Percentiles rank a stretch among this genome's conserved stretches.
These are phyloP conservation scores for Brachypalpus laphriformis DNA, from an alignment of 2,888 invertebrate species.

Conservation along the genomic window DNA sequence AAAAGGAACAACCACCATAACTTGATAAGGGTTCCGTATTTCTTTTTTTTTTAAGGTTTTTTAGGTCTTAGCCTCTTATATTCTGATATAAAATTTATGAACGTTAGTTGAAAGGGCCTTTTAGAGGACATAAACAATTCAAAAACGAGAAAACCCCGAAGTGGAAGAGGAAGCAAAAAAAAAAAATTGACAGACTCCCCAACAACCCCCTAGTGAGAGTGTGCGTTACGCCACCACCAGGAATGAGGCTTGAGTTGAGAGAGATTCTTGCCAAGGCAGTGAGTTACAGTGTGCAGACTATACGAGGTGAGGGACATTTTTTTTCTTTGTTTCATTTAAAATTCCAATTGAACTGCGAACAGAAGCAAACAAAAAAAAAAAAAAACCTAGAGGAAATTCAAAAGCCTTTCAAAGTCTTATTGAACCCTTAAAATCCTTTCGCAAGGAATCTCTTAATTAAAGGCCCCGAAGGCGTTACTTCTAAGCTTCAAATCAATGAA, in stretches of 20 bases:
- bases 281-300: constrained; percentile 27
- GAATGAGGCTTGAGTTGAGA: neutral
- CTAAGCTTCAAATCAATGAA: constrained; percentile 70
- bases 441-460: constrained; percentile 63
- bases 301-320: neutral
- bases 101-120: constrained; percentile 60
- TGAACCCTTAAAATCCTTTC: constrained; percentile 56
- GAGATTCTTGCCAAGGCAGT: constrained; percentile 9
- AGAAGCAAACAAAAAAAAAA: neutral
- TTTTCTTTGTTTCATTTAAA: constrained; percentile 49
- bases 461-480: constrained; percentile 58
- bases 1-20: constrained; percentile 39
- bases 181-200: constrained; percentile 29
- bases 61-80: constrained; percentile 31
- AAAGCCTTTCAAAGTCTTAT: constrained; percentile 63
- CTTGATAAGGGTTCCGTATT: constrained; percentile 52
- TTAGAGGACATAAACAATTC: constrained; percentile 66
- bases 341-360: constrained; percentile 59
- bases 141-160: neutral
- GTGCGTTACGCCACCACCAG: constrained; percentile 8
- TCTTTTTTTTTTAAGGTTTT: constrained; percentile 9
- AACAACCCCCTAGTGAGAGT: neutral
- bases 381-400: constrained; percentile 9
- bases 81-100: constrained; percentile 60
- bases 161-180: neutral